Percentiles rank a stretch among this genome's conserved stretches.
Evolutionary conservation across 2,888 invertebrate species (phyloP).

Genomic region (Sminthurides aquaticus): DNA sequence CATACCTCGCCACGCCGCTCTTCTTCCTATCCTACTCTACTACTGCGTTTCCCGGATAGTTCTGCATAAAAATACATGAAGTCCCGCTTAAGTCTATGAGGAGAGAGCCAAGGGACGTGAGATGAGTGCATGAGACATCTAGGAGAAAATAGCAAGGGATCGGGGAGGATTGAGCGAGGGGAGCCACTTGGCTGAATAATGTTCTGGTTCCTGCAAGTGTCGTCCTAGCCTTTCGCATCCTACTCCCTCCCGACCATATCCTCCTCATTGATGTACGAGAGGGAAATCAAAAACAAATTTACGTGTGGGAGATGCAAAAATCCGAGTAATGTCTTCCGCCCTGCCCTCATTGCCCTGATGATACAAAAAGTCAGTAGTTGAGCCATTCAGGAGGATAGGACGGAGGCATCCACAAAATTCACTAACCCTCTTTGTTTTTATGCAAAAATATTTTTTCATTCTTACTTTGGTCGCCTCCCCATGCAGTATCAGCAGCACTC

Average conservation of each 20-base stretch:
- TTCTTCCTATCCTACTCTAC: too few species aligned
- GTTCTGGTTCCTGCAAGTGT: background rate
- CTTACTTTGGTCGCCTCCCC: background rate
- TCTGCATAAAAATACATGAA: background rate
- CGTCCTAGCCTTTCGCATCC: background rate
- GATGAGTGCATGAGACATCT: background rate
- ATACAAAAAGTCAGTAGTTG: background rate
- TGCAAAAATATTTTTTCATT: background rate
- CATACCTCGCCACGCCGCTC: too few species aligned
- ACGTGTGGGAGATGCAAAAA: background rate
- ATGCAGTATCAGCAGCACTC: background rate
- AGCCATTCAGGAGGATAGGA: background rate
- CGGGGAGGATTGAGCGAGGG: background rate
- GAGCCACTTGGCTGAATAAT: background rate
- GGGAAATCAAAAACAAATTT: background rate
- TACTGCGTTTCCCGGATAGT: background rate
- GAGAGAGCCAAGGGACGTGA: background rate
- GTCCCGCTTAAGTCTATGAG: background rate
- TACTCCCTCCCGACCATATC: background rate
- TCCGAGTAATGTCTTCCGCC: background rate
- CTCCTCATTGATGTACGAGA: background rate
- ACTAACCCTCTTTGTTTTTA: background rate
- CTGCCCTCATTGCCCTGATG: background rate
- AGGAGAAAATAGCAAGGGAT: too few species aligned
- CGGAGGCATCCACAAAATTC: background rate